Base-by-base conservation (phyloP, 2,888 invertebrate genomes). In the Drosophila meridiana region DNA sequence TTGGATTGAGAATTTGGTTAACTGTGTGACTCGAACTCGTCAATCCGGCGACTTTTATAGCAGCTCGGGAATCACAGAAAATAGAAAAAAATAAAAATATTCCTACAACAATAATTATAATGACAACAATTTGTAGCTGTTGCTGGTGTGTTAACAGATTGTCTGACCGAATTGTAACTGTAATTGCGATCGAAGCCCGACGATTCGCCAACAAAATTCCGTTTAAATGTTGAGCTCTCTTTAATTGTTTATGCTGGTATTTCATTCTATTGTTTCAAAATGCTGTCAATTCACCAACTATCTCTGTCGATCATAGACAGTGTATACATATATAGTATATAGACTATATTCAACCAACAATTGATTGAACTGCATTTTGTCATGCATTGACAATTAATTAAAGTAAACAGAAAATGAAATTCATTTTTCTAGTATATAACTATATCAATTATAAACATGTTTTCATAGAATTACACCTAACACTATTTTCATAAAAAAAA, bases 191-290 rank as follows among this genome's bases (percentile, higher is more conserved):
- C 61, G 43, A 6, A 43, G 57, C 52, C 32, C 13, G 34, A 43
- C 30, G 87, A 89, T 84, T 63, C 32, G 9, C 42, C 76, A 85
- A 85, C 88, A 79, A 89, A 85, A 85, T 89, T 89, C 86, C 87
- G 87, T 85, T 87, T 87, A 89, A 87, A 82, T 87, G 88, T 76
- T 86, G 74, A 61, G 63, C 55, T 53, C 77, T 58, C 62, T 73
- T 70, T 87, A 78, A 87, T 89, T 84, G 85, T 84, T 87, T 82
- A 89, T 89, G 82, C 81, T 76, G 73, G 67, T 76, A 67, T 70
- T 78, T 8, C 43, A 66, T 64, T 76, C 64, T 52, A 60, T 64
- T 76, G 76, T 80, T 65, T 53, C 30, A 53, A 53, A 70, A 42
- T 43, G 61, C 61, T 71, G 69, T 56, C 50, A 75, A 76, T 47